A percentile compares a stretch with the other conserved stretches of the same genome.
Conservation (phyloP, 2,888 invertebrate genomes). For the Agrilus cyanescens region DNA sequence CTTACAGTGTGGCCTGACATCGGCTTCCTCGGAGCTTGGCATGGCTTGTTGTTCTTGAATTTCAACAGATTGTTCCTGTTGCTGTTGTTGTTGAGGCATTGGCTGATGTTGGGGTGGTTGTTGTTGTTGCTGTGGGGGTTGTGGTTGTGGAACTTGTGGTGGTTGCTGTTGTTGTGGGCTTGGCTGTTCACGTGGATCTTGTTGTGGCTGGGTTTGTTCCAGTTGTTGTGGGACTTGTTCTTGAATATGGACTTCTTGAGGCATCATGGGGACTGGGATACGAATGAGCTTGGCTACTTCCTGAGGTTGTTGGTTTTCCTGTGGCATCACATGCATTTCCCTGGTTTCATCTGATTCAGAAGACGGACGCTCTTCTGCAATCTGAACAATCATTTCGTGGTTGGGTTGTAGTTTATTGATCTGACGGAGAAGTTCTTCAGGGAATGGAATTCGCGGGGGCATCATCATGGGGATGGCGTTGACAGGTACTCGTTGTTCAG, state of each 20-base stretch:
- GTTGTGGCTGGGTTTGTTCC: slow-evolving; percentile 52
- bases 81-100: no score
- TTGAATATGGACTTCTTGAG: slow-evolving; percentile 12
- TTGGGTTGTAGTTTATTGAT: slow-evolving; percentile 31
- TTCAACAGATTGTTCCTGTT: not conserved
- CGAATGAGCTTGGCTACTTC: slow-evolving; percentile 33
- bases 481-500: slow-evolving; percentile 9
- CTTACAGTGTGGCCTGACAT: not conserved
- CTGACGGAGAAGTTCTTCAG: slow-evolving; percentile 34
- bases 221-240: slow-evolving; percentile 30
- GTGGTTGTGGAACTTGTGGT: no score
- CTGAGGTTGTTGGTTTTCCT: slow-evolving; percentile 29
- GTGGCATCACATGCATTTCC: slow-evolving; percentile 25
- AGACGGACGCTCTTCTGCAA: slow-evolving; percentile 17
- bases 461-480: slow-evolving; percentile 13
- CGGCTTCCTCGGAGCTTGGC: not conserved
- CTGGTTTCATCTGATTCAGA: slow-evolving; percentile 12
- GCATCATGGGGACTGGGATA: slow-evolving; percentile 35
- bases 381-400: slow-evolving; percentile 32
- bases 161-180: no score
- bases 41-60: not conserved
- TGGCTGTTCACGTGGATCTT: not conserved
- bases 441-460: slow-evolving; percentile 39
- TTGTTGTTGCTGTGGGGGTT: no score
- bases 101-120: no score